Base-by-base conservation (phyloP, 2,888 invertebrate species). In the Ditylenchus weischeri region DNA sequence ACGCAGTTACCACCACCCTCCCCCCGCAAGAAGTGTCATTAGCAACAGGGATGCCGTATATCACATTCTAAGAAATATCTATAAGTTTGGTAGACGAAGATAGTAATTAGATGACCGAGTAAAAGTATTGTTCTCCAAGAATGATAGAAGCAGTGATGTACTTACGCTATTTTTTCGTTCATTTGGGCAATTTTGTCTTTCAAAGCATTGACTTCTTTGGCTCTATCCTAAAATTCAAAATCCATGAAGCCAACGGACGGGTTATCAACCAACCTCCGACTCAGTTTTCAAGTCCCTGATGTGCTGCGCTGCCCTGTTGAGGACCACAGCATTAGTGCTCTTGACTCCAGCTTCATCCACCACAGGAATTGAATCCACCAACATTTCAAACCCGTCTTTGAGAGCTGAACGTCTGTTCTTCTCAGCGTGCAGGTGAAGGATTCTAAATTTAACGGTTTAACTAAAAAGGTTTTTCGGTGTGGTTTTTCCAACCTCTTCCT, bases 301-400 rank as follows among this genome's bases (percentile, higher is more conserved):
- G 62, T 81, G 74, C 19, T 80, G 78, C 19, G 76, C 80, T 10
- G 81, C 77, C 60, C 79, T 77, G 47, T 78, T 79, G n/a, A 82
- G 72, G 11, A 82, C 80, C 6, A 80, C 79, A 0, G 83, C 83
- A 71, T 82, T 82, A 18, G 83, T 82, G 36, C 76, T 76, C 68
- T 83, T 82, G 6, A 78, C 70, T 19, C 80, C 81, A 13, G 77
- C 76, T 60, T 79, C 74, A 35, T 78, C 75, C 13, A 83, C 66
- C 58, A 77, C 76, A 11, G 83, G 83, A 36, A 81, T 78, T 61
- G 79, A 71, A 47, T 78, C 74, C 71, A 78, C 78, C 54, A 83
- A 67, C 70, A 78, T 76, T 36, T 82, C 83, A 67, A 83, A 83
- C 21, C 83, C 83, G 63, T 83, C 83, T 65, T 83, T 83, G 62